A percentile compares a stretch with the other conserved stretches of the same genome.
These are phyloP conservation scores for Chrysolina haemoptera DNA, from an alignment of 2,888 invertebrate species.

Conservation along the genomic window DNA sequence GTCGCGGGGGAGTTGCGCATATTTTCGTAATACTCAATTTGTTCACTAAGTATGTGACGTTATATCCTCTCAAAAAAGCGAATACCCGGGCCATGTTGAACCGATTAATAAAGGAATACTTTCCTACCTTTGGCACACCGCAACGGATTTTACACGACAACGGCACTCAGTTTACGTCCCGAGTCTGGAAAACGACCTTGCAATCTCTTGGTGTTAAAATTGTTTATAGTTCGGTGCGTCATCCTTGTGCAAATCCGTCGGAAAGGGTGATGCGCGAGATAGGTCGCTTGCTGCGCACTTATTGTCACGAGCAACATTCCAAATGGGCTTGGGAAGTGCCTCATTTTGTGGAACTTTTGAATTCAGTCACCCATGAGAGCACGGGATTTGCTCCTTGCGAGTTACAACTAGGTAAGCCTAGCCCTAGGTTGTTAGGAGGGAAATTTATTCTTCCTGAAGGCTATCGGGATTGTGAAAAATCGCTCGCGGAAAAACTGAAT, in stretches of 20 bases:
- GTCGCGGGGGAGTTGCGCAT: background rate
- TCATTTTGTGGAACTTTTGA: conserved; percentile 10
- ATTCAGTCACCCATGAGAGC: conserved; percentile 21
- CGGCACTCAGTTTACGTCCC: conserved; percentile 26
- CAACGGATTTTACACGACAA: conserved; percentile 20
- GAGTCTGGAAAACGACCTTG: conserved; percentile 9
- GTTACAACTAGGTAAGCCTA: background rate
- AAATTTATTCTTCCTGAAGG: background rate
- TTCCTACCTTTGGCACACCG: background rate
- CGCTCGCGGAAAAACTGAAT: background rate
- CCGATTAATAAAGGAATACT: background rate
- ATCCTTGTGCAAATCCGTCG: conserved; percentile 6
- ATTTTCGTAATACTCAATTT: conserved; percentile 18
- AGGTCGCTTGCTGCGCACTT: conserved; percentile 23
- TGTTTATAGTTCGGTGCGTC: conserved; percentile 3
- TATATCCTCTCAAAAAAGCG: background rate
- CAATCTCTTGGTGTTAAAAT: background rate
- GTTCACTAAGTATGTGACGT: background rate
- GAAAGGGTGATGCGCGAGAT: conserved; percentile 32
- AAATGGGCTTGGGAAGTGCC: conserved; percentile 29
- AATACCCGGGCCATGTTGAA: conserved; percentile 14
- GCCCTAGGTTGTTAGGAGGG: background rate
- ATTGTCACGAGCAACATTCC: conserved; percentile 25
- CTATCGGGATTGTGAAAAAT: background rate
- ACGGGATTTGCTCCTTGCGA: conserved; percentile 22